Evolutionary conservation across 2,797 vertebrate species (phyloP), one percentile per base, ranked within the genome.

Genomic region (Poeciliopsis presidionis): DNA sequence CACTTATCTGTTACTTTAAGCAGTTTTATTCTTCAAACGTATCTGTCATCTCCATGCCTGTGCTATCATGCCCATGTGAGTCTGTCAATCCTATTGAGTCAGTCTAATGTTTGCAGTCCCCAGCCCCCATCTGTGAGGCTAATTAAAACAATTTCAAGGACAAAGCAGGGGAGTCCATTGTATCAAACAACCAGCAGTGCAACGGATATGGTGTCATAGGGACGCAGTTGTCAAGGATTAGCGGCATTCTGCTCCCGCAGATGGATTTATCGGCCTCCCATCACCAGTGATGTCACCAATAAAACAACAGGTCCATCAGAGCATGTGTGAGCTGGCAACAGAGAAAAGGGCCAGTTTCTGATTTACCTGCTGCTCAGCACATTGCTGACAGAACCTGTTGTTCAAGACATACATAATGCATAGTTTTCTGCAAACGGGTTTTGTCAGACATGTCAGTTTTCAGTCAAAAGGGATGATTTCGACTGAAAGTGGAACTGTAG

Each of bases 121-220:
- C 90, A 84, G 92, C 96, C 96, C 93, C 96, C 96, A 87, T 91
- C 95, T 89, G 95, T 87, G 96, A 86, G 93, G 95, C 96, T 97
- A 97, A 97, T 98, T 98, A 97, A 97, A 97, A 97, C 96, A 96
- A 97, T 97, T 97, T 97, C 91, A 95, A 92, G 96, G 92, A 98
- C 97, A 97, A 98, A 96, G 79, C 92, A 94, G 90, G 91, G 91
- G 95, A 94, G 94, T 80, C 94, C 90, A 94, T 95, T 95, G 96
- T 91, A 92, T 89, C 85, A 89, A 91, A 89, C 82, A 73, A 84
- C 88, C 95, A 94, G 90, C 91, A 92, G 93, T 92, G 96, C 93
- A 95, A 95, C 94, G 94, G 95, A 96, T 94, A 94, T 94, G 95
- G 93, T 94, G 84, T 79, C 94, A 94, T 92, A 95, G 95, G 94